Percentiles rank a stretch among this genome's conserved stretches.
Conservation (phyloP, 2,888 invertebrate species). For the Norana najaformis region DNA sequence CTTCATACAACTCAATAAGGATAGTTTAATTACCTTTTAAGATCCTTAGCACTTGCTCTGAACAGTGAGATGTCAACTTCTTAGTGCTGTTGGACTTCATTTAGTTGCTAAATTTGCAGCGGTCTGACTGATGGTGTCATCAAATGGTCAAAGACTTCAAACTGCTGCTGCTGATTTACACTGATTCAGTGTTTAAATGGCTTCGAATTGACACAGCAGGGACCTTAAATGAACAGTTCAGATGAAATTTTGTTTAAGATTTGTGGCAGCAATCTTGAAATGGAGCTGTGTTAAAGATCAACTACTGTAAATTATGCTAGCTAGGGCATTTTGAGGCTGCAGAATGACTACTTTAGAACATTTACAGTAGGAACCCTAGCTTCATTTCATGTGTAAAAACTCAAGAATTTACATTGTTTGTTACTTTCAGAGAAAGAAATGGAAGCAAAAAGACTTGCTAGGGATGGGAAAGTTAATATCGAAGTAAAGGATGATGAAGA, state of each 20-base stretch:
- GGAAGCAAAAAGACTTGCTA: not conserved
- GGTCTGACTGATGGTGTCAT: not conserved
- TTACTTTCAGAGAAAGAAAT: not conserved
- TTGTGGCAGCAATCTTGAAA: too few species aligned
- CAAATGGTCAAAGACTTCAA: not conserved
- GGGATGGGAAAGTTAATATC: not conserved
- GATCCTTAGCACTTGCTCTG: not conserved
- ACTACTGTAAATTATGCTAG: too few species aligned
- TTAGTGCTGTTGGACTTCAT: not conserved
- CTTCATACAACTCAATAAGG: not conserved
- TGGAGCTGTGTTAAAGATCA: too few species aligned
- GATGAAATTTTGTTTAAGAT: constrained; percentile 1
- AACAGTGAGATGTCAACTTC: not conserved
- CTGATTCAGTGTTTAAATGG: not conserved
- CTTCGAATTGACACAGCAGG: not conserved
- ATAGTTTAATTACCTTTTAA: not conserved
- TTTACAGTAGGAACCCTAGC: too few species aligned
- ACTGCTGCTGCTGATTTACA: not conserved
- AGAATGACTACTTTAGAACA: too few species aligned
- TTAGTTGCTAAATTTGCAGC: not conserved
- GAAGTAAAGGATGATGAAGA: constrained; percentile 16
- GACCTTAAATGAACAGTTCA: not conserved
- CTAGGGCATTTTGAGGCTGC: too few species aligned
- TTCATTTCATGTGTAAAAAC: too few species aligned
- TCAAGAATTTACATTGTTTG: too few species aligned